A percentile compares a stretch with the other conserved stretches of the same genome.
phyloP scores from a whole-genome alignment of 2,797 vertebrate genomes.

The Enteromius paludinosus region DNA sequence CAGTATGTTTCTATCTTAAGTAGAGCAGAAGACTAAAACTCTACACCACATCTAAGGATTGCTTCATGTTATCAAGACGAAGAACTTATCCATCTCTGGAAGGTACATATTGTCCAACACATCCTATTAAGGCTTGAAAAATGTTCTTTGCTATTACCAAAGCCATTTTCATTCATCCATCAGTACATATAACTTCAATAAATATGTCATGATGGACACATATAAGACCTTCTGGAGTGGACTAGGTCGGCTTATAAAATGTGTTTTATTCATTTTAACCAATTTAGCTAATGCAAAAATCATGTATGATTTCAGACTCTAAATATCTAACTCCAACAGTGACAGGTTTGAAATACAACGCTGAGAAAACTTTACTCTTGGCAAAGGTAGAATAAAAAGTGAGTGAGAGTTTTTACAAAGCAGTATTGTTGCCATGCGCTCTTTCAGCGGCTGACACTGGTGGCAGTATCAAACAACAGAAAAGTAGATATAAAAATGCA shows the following conservation, averaged over 20 bases:
- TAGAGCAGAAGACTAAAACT: conserved; percentile 11
- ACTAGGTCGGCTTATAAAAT: conserved; percentile 63
- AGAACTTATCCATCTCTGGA: conserved; percentile 64
- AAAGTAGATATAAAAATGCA: conserved; percentile 33
- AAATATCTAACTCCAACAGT: conserved; percentile 81
- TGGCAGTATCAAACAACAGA: conserved; percentile 23
- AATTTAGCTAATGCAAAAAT: conserved; percentile 83
- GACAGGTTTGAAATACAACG: conserved; percentile 76
- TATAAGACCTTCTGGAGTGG: conserved; percentile 26
- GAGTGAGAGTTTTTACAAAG: conserved; percentile 49
- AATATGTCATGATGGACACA: conserved; percentile 32
- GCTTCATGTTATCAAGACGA: conserved; percentile 60
- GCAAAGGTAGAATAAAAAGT: background rate
- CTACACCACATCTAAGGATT: conserved; percentile 61
- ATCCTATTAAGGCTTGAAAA: conserved; percentile 77
- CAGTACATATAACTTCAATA: conserved; percentile 24
- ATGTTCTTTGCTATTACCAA: conserved; percentile 77
- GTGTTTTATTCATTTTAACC: conserved; percentile 79
- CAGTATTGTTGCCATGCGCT: conserved; percentile 12
- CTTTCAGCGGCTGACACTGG: background rate
- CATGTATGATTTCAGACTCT: conserved; percentile 77
- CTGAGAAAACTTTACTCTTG: conserved; percentile 69
- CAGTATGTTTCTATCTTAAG: conserved; percentile 8
- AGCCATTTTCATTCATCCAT: conserved; percentile 67
- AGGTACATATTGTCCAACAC: conserved; percentile 76